Base-by-base conservation (phyloP, 2,888 invertebrate species). In the Phyllotreta cruciferae region DNA sequence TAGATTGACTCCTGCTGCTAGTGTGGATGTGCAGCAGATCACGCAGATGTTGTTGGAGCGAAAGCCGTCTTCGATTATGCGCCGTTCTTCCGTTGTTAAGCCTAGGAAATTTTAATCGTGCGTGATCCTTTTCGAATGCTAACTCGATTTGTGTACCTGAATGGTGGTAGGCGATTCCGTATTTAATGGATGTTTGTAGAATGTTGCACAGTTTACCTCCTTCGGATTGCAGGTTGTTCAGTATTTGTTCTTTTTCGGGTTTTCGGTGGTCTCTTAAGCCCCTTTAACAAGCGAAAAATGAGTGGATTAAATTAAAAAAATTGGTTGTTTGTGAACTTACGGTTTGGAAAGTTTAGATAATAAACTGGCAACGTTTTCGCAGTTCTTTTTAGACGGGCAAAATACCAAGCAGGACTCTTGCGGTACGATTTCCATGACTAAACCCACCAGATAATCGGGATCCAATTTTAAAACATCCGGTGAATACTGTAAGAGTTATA, bases 1-100 rank as follows among this genome's bases (percentile, higher is more conserved):
- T 70, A 98, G 85, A 85, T 98, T 98, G 35, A 98, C 96, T 2
- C 98, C 98, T 14, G 98, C 97, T n/a, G 98, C 98, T 68, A 98
- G 83, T 0, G 98, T 98, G 0, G 97, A 96, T 0, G 98, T 98
- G 78, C 96, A 97, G 78, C 96, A 94, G 68, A 98, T 86, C 36
- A 96, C 91, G 65, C 89, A 92, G 38, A 98, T 82, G n/a, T 87
- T 88, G 0, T 94, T 94, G n/a, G 86, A 84, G 67, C 90, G 86
- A 79, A 92, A 96, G 1, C 88, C 91, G 60, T 91, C 92, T 79
- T 98, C 97, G 10, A 98, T 83, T 56, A 94, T 83, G 68, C 85
- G 85, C 36, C 97, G 83, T 82, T 98, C 98, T 75, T 96, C 96
- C 6, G 85, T 85, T 2, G 94, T 94, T 47, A 98, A 85, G 0